Evolutionary conservation across 2,888 invertebrate genomes (phyloP), one percentile per base, ranked within the genome.

Genomic region (Tachina grossa): DNA sequence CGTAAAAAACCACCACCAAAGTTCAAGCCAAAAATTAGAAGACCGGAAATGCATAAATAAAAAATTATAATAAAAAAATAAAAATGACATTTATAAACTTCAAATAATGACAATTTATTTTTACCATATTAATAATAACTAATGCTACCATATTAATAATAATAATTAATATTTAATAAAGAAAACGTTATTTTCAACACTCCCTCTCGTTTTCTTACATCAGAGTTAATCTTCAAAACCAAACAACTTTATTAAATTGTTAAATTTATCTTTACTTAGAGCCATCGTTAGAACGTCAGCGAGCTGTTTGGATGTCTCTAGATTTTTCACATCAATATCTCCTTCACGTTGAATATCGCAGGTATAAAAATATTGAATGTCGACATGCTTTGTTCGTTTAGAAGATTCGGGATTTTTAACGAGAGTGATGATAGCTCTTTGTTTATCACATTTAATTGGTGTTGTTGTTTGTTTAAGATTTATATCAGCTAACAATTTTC

Each of bases 291-390:
- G 31, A 31, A 59, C 45, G 43, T 69, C 69, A 45, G 69, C 82
- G 8, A 78, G 59, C 51, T 83, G 83, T 65, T 63, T 49, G 1
- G 63, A 66, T 8, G 72, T 57, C 14, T 65, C 59, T 68, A 51
- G 45, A 75, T 63, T 75, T 55, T 85, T 41, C 13, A 85, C 72
- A 57, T 82, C 65, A 43, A 85, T 85, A 66, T 85, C 81, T 13
- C 69, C 63, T 66, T 66, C 69, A 51, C 31, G 53, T 51, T 59
- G 79, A 14, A 80, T 16, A 57, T 76, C 82, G 55, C 69, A 82
- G 6, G 82, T 76, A 16, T 82, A 82, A 45, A 78, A 69, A 61
- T 76, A 85, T 69, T 71, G 66, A 10, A 59, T 69, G 31, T 72
- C 77, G 19, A 82, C 63, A 49, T 75, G 82, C 51, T 78, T 81